A percentile compares a stretch with the other conserved stretches of the same genome.
These are phyloP conservation scores for Calephelis nemesis DNA, from an alignment of 1,140 invertebrate genomes.

Conservation along the genomic window DNA sequence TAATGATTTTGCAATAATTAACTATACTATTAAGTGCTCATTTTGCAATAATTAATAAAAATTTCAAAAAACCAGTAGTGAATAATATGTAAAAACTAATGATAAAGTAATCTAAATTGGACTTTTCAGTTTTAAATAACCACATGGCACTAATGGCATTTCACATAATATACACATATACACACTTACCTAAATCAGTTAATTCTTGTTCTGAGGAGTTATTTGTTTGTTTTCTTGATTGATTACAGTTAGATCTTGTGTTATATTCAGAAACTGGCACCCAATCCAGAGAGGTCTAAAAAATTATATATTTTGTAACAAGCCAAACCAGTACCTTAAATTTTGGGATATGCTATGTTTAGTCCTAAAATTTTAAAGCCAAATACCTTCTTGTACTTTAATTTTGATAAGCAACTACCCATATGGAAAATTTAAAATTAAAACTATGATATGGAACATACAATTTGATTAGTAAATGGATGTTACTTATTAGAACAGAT, in stretches of 20 bases:
- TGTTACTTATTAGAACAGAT: slow-evolving; percentile 41
- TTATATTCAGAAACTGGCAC: slow-evolving; percentile 77
- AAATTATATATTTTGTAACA: slow-evolving; percentile 39
- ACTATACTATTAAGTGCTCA: too few species aligned
- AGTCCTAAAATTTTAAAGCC: slow-evolving; percentile 12
- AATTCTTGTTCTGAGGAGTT: slow-evolving; percentile 72
- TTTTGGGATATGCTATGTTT: slow-evolving; percentile 5
- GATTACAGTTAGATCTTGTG: slow-evolving; percentile 67
- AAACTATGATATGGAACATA: slow-evolving; percentile 1
- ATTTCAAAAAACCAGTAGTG: too few species aligned
- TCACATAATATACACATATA: neutral
- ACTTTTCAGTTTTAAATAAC: neutral
- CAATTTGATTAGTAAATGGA: slow-evolving; percentile 26
- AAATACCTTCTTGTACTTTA: slow-evolving; percentile 63
- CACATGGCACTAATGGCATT: neutral
- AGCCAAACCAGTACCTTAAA: slow-evolving; percentile 25
- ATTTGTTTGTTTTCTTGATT: slow-evolving; percentile 72
- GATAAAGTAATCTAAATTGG: too few species aligned
- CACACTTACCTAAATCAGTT: slow-evolving; percentile 61
- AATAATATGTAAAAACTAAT: too few species aligned
- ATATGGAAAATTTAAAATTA: slow-evolving; percentile 45
- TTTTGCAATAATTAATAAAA: too few species aligned
- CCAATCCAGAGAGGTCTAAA: slow-evolving; percentile 77
- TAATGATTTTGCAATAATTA: too few species aligned
- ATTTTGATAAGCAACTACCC: slow-evolving; percentile 74